A percentile compares a stretch with the other conserved stretches of the same genome.
phyloP scores from a whole-genome alignment of 2,113 vertebrate species.

The Megaceryle maxima region DNA sequence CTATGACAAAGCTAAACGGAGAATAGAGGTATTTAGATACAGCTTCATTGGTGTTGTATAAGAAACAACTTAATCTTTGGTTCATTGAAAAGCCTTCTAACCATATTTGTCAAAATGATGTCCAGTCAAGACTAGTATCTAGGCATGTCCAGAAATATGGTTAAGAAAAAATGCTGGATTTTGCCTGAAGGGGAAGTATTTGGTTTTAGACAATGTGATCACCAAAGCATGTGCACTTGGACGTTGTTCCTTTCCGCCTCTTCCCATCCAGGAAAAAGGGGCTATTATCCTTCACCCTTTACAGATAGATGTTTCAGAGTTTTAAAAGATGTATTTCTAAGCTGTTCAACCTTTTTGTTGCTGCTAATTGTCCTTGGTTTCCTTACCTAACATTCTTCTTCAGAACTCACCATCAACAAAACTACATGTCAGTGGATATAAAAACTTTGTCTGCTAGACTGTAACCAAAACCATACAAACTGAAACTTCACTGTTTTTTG shows the following conservation, averaged over 20 bases:
- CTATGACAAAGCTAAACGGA: slow-evolving; percentile 93
- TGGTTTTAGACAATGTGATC: not conserved
- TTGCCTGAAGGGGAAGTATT: not conserved
- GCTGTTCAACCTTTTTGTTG: not conserved
- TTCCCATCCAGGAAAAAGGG: not conserved
- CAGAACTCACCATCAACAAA: not conserved
- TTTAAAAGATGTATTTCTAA: not conserved
- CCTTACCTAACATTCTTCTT: not conserved
- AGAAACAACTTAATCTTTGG: not conserved
- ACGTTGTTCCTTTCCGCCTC: not conserved
- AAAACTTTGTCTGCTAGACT: not conserved
- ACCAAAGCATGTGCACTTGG: not conserved
- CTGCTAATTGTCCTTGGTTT: not conserved
- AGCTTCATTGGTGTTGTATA: not conserved
- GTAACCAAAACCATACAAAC: not conserved
- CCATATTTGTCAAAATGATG: not conserved
- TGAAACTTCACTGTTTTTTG: not conserved
- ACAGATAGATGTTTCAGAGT: not conserved
- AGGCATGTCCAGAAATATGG: not conserved
- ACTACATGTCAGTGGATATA: not conserved
- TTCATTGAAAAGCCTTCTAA: not conserved
- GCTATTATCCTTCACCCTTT: not conserved
- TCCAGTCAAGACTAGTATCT: not conserved
- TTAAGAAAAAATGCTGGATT: not conserved
- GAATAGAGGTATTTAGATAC: slow-evolving; percentile 85